Percentiles rank a stretch among this genome's conserved stretches.
phyloP scores from a whole-genome alignment of 37 sponge, comb jelly and placozoan species.

The Chondrosia reniformis region DNA sequence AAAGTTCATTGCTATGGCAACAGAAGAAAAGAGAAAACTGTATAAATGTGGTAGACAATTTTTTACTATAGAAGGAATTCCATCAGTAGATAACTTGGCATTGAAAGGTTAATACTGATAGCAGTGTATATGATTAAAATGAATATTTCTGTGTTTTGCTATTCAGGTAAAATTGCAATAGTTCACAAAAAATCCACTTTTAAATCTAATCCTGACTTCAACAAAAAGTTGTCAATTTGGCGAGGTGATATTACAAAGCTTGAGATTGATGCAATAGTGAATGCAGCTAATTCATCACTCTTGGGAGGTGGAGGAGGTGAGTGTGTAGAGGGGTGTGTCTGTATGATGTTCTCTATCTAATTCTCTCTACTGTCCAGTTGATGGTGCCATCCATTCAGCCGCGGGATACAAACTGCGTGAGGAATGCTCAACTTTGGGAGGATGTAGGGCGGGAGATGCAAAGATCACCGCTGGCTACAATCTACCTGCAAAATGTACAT shows the following conservation, averaged over 20 bases:
- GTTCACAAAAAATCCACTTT: not conserved
- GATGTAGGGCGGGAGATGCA: constrained; percentile 73
- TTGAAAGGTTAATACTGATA: constrained; percentile 44
- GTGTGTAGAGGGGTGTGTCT: constrained; percentile 17
- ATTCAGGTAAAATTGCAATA: not conserved
- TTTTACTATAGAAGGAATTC: constrained; percentile 49
- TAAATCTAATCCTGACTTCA: constrained; percentile 45
- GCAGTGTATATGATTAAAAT: not conserved
- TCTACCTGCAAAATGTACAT: constrained; percentile 88
- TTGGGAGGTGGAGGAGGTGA: constrained; percentile 92
- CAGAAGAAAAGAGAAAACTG: constrained; percentile 65
- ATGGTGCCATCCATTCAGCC: constrained; percentile 88
- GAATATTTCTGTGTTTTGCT: not conserved
- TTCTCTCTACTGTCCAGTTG: constrained; percentile 51
- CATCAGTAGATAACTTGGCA: no score
- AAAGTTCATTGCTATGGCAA: constrained; percentile 19
- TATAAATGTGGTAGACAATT: constrained; percentile 64
- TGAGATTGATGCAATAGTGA: constrained; percentile 95
- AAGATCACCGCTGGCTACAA: constrained; percentile 73
- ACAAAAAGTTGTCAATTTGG: constrained; percentile 79
- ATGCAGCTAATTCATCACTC: constrained; percentile 89
- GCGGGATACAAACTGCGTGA: constrained; percentile 59
- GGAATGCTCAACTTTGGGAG: constrained; percentile 67
- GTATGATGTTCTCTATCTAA: constrained; percentile 16
- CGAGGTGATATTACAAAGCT: constrained; percentile 87